phyloP scores from a whole-genome alignment of 2,888 invertebrate genomes.

The Yponomeuta evonymella region DNA sequence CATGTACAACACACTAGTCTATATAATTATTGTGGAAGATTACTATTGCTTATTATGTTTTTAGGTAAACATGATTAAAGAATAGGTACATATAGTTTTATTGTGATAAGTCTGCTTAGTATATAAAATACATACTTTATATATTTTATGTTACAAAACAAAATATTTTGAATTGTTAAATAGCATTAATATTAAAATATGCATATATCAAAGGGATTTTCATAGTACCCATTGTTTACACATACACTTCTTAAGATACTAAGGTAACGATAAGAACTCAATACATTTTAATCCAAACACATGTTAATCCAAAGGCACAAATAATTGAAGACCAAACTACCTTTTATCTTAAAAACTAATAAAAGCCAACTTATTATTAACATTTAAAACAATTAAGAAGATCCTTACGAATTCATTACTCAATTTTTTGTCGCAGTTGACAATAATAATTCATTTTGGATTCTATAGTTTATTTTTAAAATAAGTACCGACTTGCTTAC shows the following conservation, averaged over 20 bases:
- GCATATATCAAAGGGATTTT: background rate
- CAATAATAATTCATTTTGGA: background rate
- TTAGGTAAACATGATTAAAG: background rate
- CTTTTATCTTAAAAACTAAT: background rate
- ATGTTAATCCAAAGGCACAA: constrained; percentile 53
- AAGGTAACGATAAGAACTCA: constrained; percentile 31
- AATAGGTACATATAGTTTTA: background rate
- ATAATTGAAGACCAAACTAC: constrained; percentile 52
- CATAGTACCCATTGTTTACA: background rate
- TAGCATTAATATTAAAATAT: background rate
- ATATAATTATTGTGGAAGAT: constrained; percentile 10
- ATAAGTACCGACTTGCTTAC: background rate
- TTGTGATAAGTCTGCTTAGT: background rate
- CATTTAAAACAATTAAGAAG: constrained; percentile 1
- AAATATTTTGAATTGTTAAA: background rate
- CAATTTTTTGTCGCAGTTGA: background rate
- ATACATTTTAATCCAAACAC: constrained; percentile 23
- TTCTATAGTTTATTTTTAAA: background rate
- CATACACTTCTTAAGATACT: constrained; percentile 7
- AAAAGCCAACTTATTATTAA: background rate
- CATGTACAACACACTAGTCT: background rate
- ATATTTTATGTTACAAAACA: constrained; percentile 3
- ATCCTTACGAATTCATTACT: background rate
- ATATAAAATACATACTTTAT: background rate
- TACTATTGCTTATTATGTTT: constrained; percentile 5